phyloP scores from a whole-genome alignment of 2,888 invertebrate genomes.

The Parnassius mnemosyne region DNA sequence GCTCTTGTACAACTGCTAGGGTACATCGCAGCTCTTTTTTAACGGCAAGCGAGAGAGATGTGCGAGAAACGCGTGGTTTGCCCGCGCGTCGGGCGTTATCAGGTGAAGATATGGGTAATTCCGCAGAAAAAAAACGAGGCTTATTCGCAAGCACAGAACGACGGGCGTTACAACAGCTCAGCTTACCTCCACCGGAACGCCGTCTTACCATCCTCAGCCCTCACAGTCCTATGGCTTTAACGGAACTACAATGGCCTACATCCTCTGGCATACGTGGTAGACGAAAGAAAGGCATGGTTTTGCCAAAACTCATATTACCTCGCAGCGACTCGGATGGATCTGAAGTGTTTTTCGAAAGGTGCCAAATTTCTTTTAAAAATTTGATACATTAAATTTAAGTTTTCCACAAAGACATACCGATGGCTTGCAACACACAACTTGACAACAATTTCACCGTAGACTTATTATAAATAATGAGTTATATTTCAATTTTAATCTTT shows the following conservation, averaged over 20 bases:
- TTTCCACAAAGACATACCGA: too few species aligned
- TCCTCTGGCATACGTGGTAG: slow-evolving; percentile 81
- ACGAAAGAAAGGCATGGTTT: slow-evolving; percentile 86
- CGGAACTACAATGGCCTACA: slow-evolving; percentile 83
- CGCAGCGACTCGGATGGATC: slow-evolving; percentile 87
- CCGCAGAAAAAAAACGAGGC: slow-evolving; percentile 84
- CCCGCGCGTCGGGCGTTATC: slow-evolving; percentile 83
- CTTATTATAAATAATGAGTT: too few species aligned
- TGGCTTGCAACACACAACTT: too few species aligned
- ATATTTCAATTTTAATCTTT: too few species aligned
- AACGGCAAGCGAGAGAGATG: slow-evolving; percentile 84
- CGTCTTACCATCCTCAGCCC: slow-evolving; percentile 89
- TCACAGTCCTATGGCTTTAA: slow-evolving; percentile 85
- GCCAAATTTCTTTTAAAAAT: slow-evolving; percentile 37
- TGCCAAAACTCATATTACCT: slow-evolving; percentile 87
- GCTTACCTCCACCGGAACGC: slow-evolving; percentile 84
- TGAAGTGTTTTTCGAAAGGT: slow-evolving; percentile 83
- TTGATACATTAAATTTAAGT: neutral
- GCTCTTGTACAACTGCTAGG: slow-evolving; percentile 71
- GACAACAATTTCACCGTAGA: too few species aligned
- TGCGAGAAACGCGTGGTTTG: slow-evolving; percentile 82
- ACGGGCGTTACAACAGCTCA: slow-evolving; percentile 83
- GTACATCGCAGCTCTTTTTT: slow-evolving; percentile 82
- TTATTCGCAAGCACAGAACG: slow-evolving; percentile 85
- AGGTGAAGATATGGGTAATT: slow-evolving; percentile 81